phyloP scores from a whole-genome alignment of 2,797 vertebrate species.

The Lithobates pipiens region DNA sequence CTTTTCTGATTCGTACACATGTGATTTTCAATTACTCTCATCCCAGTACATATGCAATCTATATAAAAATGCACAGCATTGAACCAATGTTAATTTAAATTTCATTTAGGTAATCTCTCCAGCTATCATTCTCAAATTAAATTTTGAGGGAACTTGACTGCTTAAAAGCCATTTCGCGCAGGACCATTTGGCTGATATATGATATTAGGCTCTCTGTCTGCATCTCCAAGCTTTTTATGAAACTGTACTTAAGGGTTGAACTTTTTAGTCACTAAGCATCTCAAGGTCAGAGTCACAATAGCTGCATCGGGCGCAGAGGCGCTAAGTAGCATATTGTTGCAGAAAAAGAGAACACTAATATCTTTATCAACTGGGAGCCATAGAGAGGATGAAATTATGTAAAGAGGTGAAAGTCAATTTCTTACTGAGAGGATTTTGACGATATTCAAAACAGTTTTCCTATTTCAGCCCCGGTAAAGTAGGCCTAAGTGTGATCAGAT shows the following conservation, averaged over 20 bases:
- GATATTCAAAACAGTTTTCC: constrained; percentile 44
- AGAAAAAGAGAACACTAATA: constrained; percentile 43
- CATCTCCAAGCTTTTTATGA: constrained; percentile 64
- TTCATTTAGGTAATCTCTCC: constrained; percentile 60
- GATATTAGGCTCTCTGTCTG: constrained; percentile 53
- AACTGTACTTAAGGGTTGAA: constrained; percentile 60
- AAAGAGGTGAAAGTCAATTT: constrained; percentile 54
- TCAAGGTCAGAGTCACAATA: constrained; percentile 62
- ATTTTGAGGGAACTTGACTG: constrained; percentile 57
- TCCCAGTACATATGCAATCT: constrained; percentile 38
- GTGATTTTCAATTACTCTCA: constrained; percentile 37
- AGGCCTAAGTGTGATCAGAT: constrained; percentile 55
- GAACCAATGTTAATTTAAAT: constrained; percentile 57
- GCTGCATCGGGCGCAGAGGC: constrained; percentile 27
- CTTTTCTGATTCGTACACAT: constrained; percentile 10
- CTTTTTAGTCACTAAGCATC: constrained; percentile 56
- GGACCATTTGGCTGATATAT: constrained; percentile 59
- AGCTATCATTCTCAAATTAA: constrained; percentile 63
- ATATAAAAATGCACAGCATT: constrained; percentile 20
- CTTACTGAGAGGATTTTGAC: constrained; percentile 43
- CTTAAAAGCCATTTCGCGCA: constrained; percentile 63
- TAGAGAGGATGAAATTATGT: constrained; percentile 53
- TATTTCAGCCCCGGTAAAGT: constrained; percentile 34
- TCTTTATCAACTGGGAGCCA: constrained; percentile 52
- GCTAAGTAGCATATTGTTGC: constrained; percentile 59